These are phyloP conservation scores for Drymonia ruficornis DNA, from an alignment of 2,888 invertebrate species.

Conservation along the genomic window DNA sequence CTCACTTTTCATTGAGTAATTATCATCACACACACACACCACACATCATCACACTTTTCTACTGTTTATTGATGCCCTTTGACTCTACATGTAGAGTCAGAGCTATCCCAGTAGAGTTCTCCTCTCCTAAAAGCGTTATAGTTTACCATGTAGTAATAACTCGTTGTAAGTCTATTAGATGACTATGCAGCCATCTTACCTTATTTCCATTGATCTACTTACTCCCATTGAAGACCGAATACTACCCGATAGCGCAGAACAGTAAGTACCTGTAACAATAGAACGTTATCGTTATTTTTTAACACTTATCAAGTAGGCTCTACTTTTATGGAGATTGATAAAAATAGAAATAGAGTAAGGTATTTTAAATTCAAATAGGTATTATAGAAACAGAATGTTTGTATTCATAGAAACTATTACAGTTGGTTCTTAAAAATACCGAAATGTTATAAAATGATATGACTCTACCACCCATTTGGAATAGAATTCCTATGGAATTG, in stretches of 20 bases:
- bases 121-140: no score
- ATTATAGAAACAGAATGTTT: no score
- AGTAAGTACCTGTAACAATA: conserved; percentile 2
- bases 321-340: background rate
- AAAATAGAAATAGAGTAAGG: background rate
- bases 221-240: background rate
- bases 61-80: background rate
- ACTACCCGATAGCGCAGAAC: background rate
- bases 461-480: no score
- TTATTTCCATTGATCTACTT: background rate
- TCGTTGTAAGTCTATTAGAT: no score
- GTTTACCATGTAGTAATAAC: no score
- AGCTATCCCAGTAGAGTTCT: no score
- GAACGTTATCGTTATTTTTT: background rate
- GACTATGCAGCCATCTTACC: background rate
- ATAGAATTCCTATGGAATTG: no score
- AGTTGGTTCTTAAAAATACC: no score
- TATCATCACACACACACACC: no score
- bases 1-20: background rate
- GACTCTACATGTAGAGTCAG: no score
- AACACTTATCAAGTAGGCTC: background rate
- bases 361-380: background rate
- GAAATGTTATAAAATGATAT: no score
- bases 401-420: no score
- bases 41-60: background rate